Base-by-base conservation (phyloP, 2,797 vertebrate genomes). In the Glossophaga mutica region DNA sequence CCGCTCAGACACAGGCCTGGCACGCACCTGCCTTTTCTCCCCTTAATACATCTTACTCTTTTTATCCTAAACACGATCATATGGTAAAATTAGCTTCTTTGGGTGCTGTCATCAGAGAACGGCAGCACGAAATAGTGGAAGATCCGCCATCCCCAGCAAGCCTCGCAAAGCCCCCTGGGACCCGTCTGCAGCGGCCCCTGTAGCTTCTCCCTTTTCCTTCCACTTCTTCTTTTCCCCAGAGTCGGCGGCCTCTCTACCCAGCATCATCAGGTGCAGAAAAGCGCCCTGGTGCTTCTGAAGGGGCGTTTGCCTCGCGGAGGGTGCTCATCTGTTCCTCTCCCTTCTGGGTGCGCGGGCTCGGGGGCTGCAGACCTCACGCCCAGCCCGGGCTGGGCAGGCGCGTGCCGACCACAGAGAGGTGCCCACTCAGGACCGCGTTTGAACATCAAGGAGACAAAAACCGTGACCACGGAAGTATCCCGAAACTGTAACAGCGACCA, bases 261-360 rank as follows among this genome's bases (percentile, higher is more conserved):
- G 73, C 4, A 39, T 12, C 44, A 55, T 76, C 0, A 50, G 16
- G 32, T 21, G 8, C 9, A 6, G 12, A 55, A 19, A 9, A 32
- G 12, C 7, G 9, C 37, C 81, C 26, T 24, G 34, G 46, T 24
- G n/a, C 24, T 55, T 82, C 86, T 34, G 32, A 19, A 18, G 70
- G 6, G 52, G 29, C 32, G 19, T 6, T 5, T 4, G 10, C 14
- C 1, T 9, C 2, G 29, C 39, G 62, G 12, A 11, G 8, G 22
- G 0, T 1, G n/a, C 78, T 9, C 29, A 9, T 7, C 5, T 3
- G 46, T 34, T 74, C 19, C 67, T 70, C 34, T 6, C 19, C 34
- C 34, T 0, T 1, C 34, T 7, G 16, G 18, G 65, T 34, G 7
- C 16, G 3, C 6, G 8, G 3, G 14, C 16, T n/a, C 7, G 62